phyloP scores from a whole-genome alignment of 1,140 invertebrate species.

The Formica selysi region DNA sequence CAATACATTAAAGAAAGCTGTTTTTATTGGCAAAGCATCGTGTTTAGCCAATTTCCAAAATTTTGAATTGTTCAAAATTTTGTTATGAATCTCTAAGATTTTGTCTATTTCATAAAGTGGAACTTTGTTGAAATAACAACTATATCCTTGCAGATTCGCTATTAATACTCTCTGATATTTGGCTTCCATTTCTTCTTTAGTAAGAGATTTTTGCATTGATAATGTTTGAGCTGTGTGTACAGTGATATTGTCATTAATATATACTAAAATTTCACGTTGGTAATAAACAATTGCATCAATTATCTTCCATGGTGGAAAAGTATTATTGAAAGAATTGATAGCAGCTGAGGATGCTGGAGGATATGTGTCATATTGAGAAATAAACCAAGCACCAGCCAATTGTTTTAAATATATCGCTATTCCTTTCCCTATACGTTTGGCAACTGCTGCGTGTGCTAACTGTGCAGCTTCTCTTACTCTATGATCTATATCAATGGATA shows the following conservation, averaged over 20 bases:
- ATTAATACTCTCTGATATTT: slow-evolving; percentile 91
- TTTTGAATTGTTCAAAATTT: slow-evolving; percentile 88
- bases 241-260: slow-evolving; percentile 90
- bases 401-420: slow-evolving; percentile 93
- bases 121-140: slow-evolving; percentile 88
- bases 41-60: slow-evolving; percentile 92
- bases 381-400: slow-evolving; percentile 92
- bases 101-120: slow-evolving; percentile 86
- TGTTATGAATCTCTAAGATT: slow-evolving; percentile 85
- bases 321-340: slow-evolving; percentile 89
- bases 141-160: slow-evolving; percentile 90
- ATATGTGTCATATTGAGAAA: slow-evolving; percentile 93
- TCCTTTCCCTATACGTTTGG: slow-evolving; percentile 89
- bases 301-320: slow-evolving; percentile 91
- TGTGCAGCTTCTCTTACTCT: slow-evolving; percentile 92
- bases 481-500: slow-evolving; percentile 92
- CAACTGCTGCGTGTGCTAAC: slow-evolving; percentile 90
- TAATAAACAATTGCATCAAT: slow-evolving; percentile 92
- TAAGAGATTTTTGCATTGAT: slow-evolving; percentile 82
- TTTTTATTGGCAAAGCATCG: slow-evolving; percentile 87
- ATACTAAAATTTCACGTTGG: slow-evolving; percentile 91
- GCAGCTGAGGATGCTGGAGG: slow-evolving; percentile 92
- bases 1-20: slow-evolving; percentile 90
- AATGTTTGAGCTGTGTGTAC: slow-evolving; percentile 89
- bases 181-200: slow-evolving; percentile 90